phyloP scores from a whole-genome alignment of 1,140 invertebrate species.

The Paraescarpia echinospica region DNA sequence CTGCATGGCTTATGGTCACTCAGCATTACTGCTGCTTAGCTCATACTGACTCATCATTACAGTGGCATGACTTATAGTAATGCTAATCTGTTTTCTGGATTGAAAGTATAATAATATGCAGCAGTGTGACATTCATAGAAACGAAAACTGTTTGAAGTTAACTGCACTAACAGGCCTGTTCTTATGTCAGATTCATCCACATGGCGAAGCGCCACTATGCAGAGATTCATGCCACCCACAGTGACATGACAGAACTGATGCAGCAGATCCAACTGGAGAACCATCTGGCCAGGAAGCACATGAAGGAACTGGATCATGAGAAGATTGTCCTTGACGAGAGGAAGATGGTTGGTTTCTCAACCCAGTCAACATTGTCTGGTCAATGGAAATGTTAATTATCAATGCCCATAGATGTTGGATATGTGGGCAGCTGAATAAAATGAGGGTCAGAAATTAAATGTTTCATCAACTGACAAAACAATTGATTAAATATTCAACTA shows the following conservation, averaged over 20 bases:
- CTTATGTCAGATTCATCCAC: slow-evolving; percentile 48
- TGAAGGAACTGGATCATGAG: slow-evolving; percentile 56
- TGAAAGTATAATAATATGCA: neutral
- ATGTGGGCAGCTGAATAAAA: too few relatives aligned
- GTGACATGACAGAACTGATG: slow-evolving; percentile 43
- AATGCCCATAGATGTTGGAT: too few relatives aligned
- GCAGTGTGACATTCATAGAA: neutral
- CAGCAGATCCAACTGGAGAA: slow-evolving; percentile 52
- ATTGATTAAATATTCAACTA: too few relatives aligned
- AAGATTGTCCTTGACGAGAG: slow-evolving; percentile 56
- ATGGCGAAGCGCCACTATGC: slow-evolving; percentile 43
- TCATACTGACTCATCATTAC: neutral
- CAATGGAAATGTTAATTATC: neutral
- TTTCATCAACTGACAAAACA: too few relatives aligned
- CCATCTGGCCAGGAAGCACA: slow-evolving; percentile 47
- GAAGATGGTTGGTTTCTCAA: slow-evolving; percentile 45
- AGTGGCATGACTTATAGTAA: neutral
- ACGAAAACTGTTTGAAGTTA: neutral
- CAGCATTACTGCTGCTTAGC: neutral
- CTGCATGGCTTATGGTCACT: neutral
- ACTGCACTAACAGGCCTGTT: neutral
- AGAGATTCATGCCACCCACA: slow-evolving; percentile 45
- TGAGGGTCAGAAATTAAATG: too few relatives aligned
- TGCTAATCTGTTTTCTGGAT: neutral
- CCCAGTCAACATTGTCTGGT: slow-evolving; percentile 11